Evolutionary conservation across 2,888 invertebrate genomes (phyloP).

Genomic region (Melipona beecheii): DNA sequence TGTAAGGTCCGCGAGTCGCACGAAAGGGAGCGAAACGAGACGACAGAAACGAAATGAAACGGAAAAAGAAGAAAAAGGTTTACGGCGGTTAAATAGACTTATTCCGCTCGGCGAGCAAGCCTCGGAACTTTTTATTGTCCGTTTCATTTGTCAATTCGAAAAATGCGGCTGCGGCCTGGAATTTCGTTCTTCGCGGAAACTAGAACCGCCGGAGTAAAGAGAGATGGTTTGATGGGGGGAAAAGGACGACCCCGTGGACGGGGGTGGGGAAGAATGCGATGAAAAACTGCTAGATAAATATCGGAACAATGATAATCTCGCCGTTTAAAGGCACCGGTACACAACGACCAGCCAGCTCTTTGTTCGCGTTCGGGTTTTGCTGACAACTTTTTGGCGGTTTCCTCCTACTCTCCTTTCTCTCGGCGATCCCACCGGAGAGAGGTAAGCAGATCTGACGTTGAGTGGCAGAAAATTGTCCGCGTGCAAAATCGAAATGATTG

Average conservation of each 20-base stretch:
- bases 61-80: conserved; percentile 43
- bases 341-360: conserved; percentile 51
- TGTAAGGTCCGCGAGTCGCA: background rate
- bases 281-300: conserved; percentile 78
- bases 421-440: conserved; percentile 14
- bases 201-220: conserved; percentile 51
- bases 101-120: conserved; percentile 61
- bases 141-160: conserved; percentile 69
- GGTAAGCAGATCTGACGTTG: conserved; percentile 71
- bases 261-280: conserved; percentile 42
- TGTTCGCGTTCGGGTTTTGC: conserved; percentile 65
- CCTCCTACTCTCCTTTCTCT: conserved; percentile 39
- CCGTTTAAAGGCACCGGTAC: conserved; percentile 60
- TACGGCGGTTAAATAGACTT: conserved; percentile 67
- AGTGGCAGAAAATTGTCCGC: conserved; percentile 77
- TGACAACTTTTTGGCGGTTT: conserved; percentile 70
- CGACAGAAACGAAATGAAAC: background rate
- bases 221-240: background rate
- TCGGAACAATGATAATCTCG: conserved; percentile 79
- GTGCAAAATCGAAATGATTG: conserved; percentile 56
- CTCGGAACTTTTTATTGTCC: conserved; percentile 67
- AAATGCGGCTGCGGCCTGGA: conserved; percentile 50
- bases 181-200: conserved; percentile 62
- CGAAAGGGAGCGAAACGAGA: background rate
- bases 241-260: background rate